Evolutionary conservation across 1,140 invertebrate genomes (phyloP), one percentile per base, ranked within the genome.

Genomic region (Bombus sylvicola): DNA sequence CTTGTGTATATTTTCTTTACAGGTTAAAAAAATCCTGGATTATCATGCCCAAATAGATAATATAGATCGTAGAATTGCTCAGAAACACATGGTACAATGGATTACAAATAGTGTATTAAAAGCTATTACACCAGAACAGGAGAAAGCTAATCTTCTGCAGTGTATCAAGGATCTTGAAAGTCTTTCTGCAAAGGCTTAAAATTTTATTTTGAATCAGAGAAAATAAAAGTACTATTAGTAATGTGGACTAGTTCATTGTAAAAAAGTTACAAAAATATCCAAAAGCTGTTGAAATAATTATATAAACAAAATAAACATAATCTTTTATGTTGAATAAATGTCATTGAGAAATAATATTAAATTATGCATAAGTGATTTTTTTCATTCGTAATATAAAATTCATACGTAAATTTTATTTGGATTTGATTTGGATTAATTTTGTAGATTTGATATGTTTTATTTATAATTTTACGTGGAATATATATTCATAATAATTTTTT

Each of bases 81-180:
- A 99, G 94, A 98, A 98, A 94, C 97, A 99, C 94, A 98, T 99
- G 98, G 98, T 98, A 1, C 97, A 98, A 92, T 99, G 98, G 98
- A 98, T 99, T 86, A 97, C 99, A 5, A 95, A 95, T 86, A 98
- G 96, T 93, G 99, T 99, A 15, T 95, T 97, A 64, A 97, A 98
- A 92, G 97, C 98, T 82, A 98, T 99, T 92, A 98, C 98, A 73
- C 97, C 98, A 1, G 97, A 99, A 92, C 98, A 99, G 95, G 98
- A 99, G 94, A 98, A 99, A 95, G 97, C 98, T 85, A 97, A 97
- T 84, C 96, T 99, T 72, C 96, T 97, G 93, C 98, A 98, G 93
- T 99, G 98, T 95, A 98, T 99, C 92, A 96, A 96, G 53, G 98
- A 99, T 95, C 96, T 99, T 89, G 97, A 98, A 91, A 95, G 94